A percentile compares a stretch with the other conserved stretches of the same genome.
phyloP scores from a whole-genome alignment of 1,140 invertebrate genomes.

The Cotesia glomerata region DNA sequence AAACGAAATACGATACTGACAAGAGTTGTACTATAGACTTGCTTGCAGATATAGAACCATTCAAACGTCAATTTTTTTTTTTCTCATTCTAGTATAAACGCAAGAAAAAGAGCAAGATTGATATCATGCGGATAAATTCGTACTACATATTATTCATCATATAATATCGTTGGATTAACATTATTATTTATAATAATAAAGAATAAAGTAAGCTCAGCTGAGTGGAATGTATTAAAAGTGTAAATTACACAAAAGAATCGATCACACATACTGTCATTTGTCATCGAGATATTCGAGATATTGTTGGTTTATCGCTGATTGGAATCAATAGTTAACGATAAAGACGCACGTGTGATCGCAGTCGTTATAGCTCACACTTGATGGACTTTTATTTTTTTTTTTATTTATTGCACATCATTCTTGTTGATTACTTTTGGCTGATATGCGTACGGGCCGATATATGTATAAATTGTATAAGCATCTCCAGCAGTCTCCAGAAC shows the following conservation, averaged over 20 bases:
- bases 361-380: conserved; percentile 26
- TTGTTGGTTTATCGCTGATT: conserved; percentile 39
- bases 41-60: background rate
- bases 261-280: conserved; percentile 52
- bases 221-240: background rate
- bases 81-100: background rate
- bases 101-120: background rate
- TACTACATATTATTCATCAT: no score
- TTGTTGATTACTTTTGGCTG: no score
- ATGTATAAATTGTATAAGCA: no score
- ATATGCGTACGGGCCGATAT: no score
- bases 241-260: conserved; percentile 44
- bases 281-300: conserved; percentile 54
- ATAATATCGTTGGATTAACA: background rate
- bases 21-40: no score
- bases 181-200: background rate
- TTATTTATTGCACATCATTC: no score
- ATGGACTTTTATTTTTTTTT: background rate
- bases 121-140: background rate
- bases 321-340: no score
- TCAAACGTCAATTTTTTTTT: background rate
- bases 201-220: background rate
- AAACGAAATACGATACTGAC: conserved; percentile 3
- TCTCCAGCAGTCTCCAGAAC: conserved; percentile 3
- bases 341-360: conserved; percentile 35